Evolutionary conservation across 1,140 invertebrate genomes (phyloP).

Genomic region (Meloidogyne chitwoodi): DNA sequence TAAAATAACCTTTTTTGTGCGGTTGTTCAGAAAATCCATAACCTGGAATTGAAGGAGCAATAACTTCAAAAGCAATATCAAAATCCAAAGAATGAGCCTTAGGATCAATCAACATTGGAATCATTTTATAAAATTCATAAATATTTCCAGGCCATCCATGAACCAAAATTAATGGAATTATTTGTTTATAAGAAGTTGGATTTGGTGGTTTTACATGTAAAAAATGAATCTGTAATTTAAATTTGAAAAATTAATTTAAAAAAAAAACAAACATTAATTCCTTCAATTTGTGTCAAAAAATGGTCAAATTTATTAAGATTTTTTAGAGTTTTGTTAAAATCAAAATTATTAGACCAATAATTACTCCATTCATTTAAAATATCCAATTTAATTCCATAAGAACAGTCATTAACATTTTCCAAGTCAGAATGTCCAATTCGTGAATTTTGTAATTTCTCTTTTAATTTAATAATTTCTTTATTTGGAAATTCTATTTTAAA

Average conservation of each 20-base stretch:
- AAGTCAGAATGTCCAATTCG: slow-evolving; percentile 29
- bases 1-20: slow-evolving; percentile 60
- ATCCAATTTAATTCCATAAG: slow-evolving; percentile 26
- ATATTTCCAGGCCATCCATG: slow-evolving; percentile 72
- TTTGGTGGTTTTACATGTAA: slow-evolving; percentile 44
- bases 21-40: slow-evolving; percentile 77
- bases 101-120: slow-evolving; percentile 69
- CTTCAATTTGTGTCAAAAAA: slow-evolving; percentile 33
- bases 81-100: slow-evolving; percentile 66
- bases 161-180: slow-evolving; percentile 25
- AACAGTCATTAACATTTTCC: slow-evolving; percentile 24
- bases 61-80: slow-evolving; percentile 74
- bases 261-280: slow-evolving; percentile 18
- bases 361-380: slow-evolving; percentile 9
- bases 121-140: slow-evolving; percentile 77
- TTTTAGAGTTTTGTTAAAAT: slow-evolving; percentile 30
- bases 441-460: slow-evolving; percentile 7
- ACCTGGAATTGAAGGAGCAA: slow-evolving; percentile 76
- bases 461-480: slow-evolving; percentile 1
- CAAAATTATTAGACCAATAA: slow-evolving; percentile 29
- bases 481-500: slow-evolving; percentile 24
- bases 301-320: slow-evolving; percentile 15
- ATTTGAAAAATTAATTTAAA: background rate
- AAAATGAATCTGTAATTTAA: slow-evolving; percentile 44
- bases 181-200: slow-evolving; percentile 9